Evolutionary conservation across 2,888 invertebrate species (phyloP), one percentile per base, ranked within the genome.

Genomic region (Eutolmus rufibarbis): DNA sequence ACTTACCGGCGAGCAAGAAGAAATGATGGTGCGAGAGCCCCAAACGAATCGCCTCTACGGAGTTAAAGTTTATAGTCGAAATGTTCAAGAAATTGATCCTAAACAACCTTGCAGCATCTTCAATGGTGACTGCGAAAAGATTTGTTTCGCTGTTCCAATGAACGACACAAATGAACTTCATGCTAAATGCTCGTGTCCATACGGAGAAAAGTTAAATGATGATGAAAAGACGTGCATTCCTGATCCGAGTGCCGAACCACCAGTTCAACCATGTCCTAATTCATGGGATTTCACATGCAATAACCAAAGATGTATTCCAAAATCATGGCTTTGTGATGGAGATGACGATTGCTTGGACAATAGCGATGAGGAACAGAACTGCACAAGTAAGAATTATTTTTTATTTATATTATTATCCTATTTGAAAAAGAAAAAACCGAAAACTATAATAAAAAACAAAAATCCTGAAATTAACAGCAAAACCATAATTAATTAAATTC

Each of bases 311-410:
- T 98, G 98, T 91, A 97, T 98, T 85, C 97, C 98, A 0, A 97
- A 97, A 91, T 96, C 97, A 9, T 98, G 98, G 98, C 96, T 98
- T 1, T 98, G 98, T 91, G 98, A 98, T 91, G 98, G 98, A 0
- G 98, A 98, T 90, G 97, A 98, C 91, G 98, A 99, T 91, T 99
- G 99, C 90, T 93, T 98, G 90, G 98, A 99, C 91, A 97, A 98
- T 93, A 97, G 98, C 87, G 98, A 98, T 91, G 98, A 98, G 92
- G 96, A 97, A 93, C 97, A 97, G 91, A 98, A 98, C 90, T 99
- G 98, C 91, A 98, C 97, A 86, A 97, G 97, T 96, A 91, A 95
- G 95, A 94, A 57, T 78, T 66, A 23, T 86, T 56, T 78, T 78
- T 19, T 57, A 51, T 46, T 76, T 46, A 76, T 81, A 23, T 46